phyloP scores from a whole-genome alignment of 2,797 vertebrate genomes.

The Thamnophis elegans region DNA sequence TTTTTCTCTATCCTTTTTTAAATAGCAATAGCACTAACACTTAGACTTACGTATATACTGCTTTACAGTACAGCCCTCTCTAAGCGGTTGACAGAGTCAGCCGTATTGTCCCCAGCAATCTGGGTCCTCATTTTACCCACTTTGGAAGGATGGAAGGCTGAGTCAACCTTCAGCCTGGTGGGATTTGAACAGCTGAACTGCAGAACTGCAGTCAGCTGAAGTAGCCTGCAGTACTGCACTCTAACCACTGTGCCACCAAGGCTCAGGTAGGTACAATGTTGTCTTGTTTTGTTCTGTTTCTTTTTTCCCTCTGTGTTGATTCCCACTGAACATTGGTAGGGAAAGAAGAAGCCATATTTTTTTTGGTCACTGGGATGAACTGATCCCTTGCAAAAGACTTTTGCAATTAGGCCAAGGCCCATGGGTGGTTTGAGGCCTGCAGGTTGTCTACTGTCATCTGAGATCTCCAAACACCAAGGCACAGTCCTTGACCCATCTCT shows the following conservation, averaged over 20 bases:
- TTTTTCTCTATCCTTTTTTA: not conserved
- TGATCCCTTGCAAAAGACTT: not conserved
- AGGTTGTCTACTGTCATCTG: not conserved
- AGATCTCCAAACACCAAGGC: not conserved
- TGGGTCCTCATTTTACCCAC: no score
- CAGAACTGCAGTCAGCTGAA: no score
- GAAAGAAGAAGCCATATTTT: not conserved
- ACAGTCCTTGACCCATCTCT: not conserved
- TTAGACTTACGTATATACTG: no score
- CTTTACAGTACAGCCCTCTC: no score
- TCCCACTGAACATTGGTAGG: not conserved
- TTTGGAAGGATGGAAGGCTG: no score
- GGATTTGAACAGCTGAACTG: no score
- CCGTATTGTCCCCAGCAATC: no score
- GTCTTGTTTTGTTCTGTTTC: not conserved
- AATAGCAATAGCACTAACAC: no score
- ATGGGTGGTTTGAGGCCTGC: not conserved
- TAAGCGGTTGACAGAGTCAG: no score
- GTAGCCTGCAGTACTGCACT: no score
- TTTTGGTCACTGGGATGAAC: not conserved
- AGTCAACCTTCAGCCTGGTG: no score
- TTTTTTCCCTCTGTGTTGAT: not conserved
- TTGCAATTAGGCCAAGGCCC: not conserved
- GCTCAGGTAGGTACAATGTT: not conserved
- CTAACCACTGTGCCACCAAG: no score